phyloP scores from a whole-genome alignment of 2,797 vertebrate genomes.

The Channallabes apus region DNA sequence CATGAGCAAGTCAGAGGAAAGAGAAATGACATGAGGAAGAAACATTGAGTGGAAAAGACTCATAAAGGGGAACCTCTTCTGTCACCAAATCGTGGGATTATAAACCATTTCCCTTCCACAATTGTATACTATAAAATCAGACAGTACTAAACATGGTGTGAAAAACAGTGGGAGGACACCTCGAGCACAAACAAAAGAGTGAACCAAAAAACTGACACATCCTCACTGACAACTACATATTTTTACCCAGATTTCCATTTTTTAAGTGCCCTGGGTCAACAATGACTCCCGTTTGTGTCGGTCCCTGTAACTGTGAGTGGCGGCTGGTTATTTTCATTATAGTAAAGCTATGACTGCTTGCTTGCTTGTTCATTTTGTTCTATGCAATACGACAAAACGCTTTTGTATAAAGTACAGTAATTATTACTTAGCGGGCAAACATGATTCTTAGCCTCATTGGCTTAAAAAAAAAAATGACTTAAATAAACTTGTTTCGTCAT shows the following conservation, averaged over 20 bases:
- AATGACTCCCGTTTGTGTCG: not conserved
- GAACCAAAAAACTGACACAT: constrained; percentile 1
- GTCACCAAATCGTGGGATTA: not conserved
- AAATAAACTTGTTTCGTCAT: not conserved
- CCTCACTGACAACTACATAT: not conserved
- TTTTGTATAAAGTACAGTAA: no score
- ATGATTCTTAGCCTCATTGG: not conserved
- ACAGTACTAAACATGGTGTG: not conserved
- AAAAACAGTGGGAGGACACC: not conserved
- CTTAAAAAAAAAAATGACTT: not conserved
- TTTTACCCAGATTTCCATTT: not conserved
- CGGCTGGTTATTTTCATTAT: not conserved
- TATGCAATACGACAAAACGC: no score
- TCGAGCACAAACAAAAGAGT: not conserved
- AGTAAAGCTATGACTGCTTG: not conserved
- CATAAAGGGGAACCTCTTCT: not conserved
- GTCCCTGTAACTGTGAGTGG: not conserved
- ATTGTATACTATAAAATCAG: constrained; percentile 1
- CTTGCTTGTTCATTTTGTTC: not conserved
- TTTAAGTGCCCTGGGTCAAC: not conserved
- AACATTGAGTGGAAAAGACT: not conserved
- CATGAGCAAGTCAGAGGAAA: not conserved
- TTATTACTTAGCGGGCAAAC: no score
- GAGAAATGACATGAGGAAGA: not conserved
- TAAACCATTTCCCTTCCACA: not conserved